phyloP scores from a whole-genome alignment of 30 jellyfish, hydroid and myxozoan genomes.

The Haliclystus octoradiatus region DNA sequence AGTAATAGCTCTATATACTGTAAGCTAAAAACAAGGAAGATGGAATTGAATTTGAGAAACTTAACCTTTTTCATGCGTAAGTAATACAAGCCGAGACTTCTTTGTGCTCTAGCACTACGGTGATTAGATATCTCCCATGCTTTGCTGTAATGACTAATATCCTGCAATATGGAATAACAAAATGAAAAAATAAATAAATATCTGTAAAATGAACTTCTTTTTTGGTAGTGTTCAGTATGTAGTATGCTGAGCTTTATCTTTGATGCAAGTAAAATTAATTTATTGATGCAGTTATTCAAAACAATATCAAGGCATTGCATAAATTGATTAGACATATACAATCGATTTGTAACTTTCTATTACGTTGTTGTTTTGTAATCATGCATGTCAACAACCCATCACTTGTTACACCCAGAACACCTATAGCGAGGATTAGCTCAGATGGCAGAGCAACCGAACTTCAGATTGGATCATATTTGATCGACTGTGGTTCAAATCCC shows the following conservation, averaged over 20 bases:
- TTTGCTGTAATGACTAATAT: constrained; percentile 50
- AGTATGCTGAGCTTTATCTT: background rate
- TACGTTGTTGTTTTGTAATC: no score
- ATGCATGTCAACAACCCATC: no score
- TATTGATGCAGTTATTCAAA: no score
- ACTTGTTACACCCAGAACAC: no score
- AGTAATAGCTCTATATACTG: background rate
- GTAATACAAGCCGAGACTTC: constrained; percentile 53
- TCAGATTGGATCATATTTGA: no score
- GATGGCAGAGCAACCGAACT: no score
- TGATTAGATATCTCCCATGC: constrained; percentile 87
- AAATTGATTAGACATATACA: no score
- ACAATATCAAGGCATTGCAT: no score
- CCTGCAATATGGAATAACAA: constrained; percentile 13
- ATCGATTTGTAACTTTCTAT: no score
- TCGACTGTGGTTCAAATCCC: no score
- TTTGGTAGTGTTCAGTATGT: background rate
- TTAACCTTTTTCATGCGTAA: constrained; percentile 39
- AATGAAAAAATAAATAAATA: background rate
- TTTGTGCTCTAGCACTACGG: constrained; percentile 78
- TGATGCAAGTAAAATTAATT: no score
- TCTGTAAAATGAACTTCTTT: background rate
- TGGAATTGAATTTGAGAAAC: background rate
- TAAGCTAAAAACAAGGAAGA: background rate
- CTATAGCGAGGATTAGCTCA: no score